Conservation (phyloP, 23 tunicate species). For the Halocynthia aurantium region DNA sequence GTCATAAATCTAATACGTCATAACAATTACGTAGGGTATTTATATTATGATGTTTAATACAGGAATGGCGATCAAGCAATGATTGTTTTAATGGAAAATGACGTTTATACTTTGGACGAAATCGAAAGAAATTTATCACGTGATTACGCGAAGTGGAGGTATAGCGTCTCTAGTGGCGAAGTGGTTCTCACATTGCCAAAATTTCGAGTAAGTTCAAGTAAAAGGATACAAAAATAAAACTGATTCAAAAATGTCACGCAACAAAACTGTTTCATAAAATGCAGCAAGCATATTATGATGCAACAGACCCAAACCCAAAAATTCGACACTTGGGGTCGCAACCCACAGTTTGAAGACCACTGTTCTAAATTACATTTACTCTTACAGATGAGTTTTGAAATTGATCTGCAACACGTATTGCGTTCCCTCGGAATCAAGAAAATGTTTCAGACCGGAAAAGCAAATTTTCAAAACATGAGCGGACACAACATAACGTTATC, state of each 20-base stretch:
- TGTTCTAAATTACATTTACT: not conserved
- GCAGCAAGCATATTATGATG: too few species aligned
- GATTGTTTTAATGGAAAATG: conserved; percentile 7
- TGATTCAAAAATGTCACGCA: too few species aligned
- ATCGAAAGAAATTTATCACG: not conserved
- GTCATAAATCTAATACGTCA: not conserved
- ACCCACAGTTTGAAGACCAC: too few species aligned
- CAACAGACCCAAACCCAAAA: too few species aligned
- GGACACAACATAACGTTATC: not conserved
- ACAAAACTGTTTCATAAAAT: too few species aligned
- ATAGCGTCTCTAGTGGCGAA: not conserved
- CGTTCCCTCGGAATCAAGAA: not conserved
- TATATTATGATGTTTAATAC: not conserved
- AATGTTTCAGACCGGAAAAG: not conserved
- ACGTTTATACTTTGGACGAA: not conserved
- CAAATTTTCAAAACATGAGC: conserved; percentile 8
- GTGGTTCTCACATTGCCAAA: conserved; percentile 4
- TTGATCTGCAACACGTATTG: not conserved
- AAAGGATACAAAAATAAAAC: too few species aligned
- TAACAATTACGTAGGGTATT: too few species aligned
- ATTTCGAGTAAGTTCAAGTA: conserved; percentile 1
- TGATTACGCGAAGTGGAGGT: not conserved
- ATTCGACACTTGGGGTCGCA: too few species aligned
- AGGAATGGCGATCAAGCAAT: conserved; percentile 10
- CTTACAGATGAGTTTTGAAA: conserved; percentile 7